Conservation (phyloP, 2,797 vertebrate species). For the Helicolenus hilgendorfi region DNA sequence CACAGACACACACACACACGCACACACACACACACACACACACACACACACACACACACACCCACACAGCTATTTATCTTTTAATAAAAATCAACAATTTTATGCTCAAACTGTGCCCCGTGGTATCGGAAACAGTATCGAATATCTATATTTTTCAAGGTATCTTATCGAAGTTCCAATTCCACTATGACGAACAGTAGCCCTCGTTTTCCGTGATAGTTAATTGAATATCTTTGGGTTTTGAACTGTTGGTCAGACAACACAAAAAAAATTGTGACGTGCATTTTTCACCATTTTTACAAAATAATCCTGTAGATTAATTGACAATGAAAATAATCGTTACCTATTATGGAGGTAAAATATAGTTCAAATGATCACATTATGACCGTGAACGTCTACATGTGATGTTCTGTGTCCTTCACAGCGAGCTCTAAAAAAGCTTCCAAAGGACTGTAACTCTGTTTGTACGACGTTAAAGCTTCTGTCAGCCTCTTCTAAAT, state of each 20-base stretch:
- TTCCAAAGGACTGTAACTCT: not conserved
- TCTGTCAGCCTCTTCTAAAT: slow-evolving; percentile 61
- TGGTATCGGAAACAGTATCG: not conserved
- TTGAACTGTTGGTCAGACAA: not conserved
- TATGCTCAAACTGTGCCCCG: not conserved
- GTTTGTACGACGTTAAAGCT: slow-evolving; percentile 32
- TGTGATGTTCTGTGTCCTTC: slow-evolving; percentile 5
- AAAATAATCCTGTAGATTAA: not conserved
- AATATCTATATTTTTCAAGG: not conserved
- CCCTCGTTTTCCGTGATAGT: not conserved
- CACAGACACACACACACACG: not conserved
- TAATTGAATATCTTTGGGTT: not conserved
- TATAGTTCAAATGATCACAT: not conserved
- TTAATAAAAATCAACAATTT: too few species aligned
- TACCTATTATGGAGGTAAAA: not conserved
- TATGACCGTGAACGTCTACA: not conserved
- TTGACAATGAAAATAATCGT: not conserved
- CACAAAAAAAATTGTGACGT: not conserved
- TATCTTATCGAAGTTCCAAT: not conserved
- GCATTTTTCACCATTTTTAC: not conserved
- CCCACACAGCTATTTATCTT: not conserved
- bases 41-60: not conserved
- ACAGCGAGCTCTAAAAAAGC: slow-evolving; percentile 26
- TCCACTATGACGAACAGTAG: not conserved
- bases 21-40: too few species aligned